phyloP scores from a whole-genome alignment of 2,113 vertebrate species.

The Agapornis roseicollis region DNA sequence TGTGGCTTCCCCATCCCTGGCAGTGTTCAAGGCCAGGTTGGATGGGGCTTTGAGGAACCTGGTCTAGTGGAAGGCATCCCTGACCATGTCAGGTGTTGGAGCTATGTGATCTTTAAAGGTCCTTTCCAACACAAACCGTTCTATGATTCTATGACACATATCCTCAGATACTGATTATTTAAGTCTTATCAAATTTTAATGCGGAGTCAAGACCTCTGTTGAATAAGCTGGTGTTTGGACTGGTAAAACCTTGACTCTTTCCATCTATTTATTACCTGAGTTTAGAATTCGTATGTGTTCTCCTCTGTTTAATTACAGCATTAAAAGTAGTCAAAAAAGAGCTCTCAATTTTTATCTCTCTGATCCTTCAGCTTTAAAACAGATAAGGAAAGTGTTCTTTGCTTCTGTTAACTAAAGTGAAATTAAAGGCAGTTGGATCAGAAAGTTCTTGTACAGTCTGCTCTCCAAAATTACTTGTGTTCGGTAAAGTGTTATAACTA shows the following conservation, averaged over 20 bases:
- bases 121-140: background rate
- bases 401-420: background rate
- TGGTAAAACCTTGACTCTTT: background rate
- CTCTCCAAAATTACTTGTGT: background rate
- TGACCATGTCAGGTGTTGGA: background rate
- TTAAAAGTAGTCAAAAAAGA: background rate
- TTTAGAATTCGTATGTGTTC: background rate
- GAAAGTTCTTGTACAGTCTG: background rate
- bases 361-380: background rate
- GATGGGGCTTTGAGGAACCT: background rate
- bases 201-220: background rate
- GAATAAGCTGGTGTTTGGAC: background rate
- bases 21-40: background rate
- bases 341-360: background rate
- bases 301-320: background rate
- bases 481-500: background rate
- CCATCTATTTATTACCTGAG: background rate
- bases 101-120: background rate
- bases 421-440: background rate
- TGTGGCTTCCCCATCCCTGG: background rate
- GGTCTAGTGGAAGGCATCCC: background rate
- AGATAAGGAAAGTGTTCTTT: background rate
- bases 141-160: accelerated
- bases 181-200: background rate
- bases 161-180: background rate